Evolutionary conservation across 2,888 invertebrate genomes (phyloP).

Genomic region (Diploptera punctata): DNA sequence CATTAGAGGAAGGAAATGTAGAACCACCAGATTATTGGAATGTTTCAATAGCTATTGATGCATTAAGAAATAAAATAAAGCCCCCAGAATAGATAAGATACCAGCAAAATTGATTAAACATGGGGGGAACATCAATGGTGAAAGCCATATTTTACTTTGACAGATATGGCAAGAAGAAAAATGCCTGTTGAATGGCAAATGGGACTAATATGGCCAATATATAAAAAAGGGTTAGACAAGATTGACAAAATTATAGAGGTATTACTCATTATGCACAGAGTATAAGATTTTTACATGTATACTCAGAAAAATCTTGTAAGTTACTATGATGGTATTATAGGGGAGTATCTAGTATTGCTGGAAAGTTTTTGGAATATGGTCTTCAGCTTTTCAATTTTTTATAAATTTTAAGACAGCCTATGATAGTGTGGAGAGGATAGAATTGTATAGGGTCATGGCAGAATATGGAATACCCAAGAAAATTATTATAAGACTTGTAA

Average conservation of each 20-base stretch:
- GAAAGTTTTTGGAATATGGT: background rate
- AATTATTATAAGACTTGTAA: background rate
- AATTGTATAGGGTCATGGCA: background rate
- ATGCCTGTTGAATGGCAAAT: too few relatives aligned
- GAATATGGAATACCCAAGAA: background rate
- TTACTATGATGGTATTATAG: background rate
- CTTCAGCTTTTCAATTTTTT: too few relatives aligned
- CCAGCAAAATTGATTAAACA: background rate
- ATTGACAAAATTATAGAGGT: background rate
- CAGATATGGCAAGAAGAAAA: too few relatives aligned
- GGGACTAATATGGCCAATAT: too few relatives aligned
- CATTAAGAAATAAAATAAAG: background rate
- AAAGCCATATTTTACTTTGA: background rate
- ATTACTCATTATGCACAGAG: background rate
- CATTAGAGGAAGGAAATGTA: background rate
- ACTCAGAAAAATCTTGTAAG: background rate
- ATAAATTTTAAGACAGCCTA: background rate
- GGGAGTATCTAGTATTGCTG: background rate
- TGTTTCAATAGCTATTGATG: background rate
- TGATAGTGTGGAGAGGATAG: background rate
- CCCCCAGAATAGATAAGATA: background rate
- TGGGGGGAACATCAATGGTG: background rate
- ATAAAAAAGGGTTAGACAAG: background rate
- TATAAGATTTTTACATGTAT: background rate
- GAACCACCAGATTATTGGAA: background rate